Conservation (phyloP, 2,113 vertebrate genomes). For the Martes martes region DNA sequence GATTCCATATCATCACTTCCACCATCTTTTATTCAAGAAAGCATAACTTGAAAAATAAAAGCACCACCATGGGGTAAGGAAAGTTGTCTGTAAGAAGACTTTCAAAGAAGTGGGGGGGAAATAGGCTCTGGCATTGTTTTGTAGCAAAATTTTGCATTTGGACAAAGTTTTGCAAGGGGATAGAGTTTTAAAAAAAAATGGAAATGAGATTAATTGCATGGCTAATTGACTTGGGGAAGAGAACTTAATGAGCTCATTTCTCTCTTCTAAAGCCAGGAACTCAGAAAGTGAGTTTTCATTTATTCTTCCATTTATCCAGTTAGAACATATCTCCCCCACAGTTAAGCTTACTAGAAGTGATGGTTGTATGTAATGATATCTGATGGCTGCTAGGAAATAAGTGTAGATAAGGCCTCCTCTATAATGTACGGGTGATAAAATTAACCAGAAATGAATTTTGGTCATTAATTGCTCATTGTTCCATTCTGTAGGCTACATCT, state of each 20-base stretch:
- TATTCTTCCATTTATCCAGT: background rate
- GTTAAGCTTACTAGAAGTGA: background rate
- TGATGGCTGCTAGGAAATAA: background rate
- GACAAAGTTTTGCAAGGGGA: background rate
- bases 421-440: background rate
- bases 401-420: background rate
- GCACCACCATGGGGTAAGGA: background rate
- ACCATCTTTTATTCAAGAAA: constrained; percentile 18
- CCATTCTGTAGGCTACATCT: background rate
- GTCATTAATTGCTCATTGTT: background rate
- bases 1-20: background rate
- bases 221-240: background rate
- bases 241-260: background rate
- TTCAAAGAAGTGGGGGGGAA: background rate
- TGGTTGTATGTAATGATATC: background rate
- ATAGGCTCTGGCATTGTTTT: background rate
- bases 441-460: background rate
- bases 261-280: constrained; percentile 1
- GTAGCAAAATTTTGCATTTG: background rate
- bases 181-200: background rate
- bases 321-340: background rate
- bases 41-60: constrained; percentile 1
- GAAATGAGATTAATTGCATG: background rate
- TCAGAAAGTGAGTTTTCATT: constrained; percentile 8
- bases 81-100: background rate